A percentile compares a stretch with the other conserved stretches of the same genome.
phyloP scores from a whole-genome alignment of 2,113 vertebrate species.

The Bambusicola thoracicus region DNA sequence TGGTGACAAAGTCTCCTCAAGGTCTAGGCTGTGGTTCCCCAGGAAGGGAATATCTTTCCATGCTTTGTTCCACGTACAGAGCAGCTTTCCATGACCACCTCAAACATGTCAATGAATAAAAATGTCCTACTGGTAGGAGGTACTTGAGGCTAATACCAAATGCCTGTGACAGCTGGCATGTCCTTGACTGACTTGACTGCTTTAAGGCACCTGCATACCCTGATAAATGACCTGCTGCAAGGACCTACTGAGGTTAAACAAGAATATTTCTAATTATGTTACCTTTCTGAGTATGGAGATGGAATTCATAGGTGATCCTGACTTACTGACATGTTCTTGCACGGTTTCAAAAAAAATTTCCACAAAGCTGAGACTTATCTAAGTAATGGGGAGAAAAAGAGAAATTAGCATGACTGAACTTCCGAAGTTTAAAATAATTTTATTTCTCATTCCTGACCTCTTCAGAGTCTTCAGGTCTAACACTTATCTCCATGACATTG shows the following conservation, averaged over 20 bases:
- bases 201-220: background rate
- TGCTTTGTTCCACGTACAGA: background rate
- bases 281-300: conserved; percentile 83
- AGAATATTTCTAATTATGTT: conserved; percentile 3
- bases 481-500: background rate
- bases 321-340: conserved; percentile 73
- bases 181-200: background rate
- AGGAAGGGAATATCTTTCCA: background rate
- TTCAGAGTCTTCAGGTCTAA: background rate
- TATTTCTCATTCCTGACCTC: background rate
- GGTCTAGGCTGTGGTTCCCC: background rate
- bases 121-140: background rate
- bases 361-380: conserved; percentile 89
- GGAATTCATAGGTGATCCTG: conserved; percentile 74
- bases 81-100: background rate
- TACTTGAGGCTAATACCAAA: background rate
- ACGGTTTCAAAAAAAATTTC: conserved; percentile 80
- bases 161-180: background rate
- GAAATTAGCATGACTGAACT: background rate
- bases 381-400: background rate
- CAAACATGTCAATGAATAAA: background rate
- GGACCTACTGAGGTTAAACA: background rate
- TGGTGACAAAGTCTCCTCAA: background rate
- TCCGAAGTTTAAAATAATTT: background rate
- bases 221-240: background rate